phyloP scores from a whole-genome alignment of 2,797 vertebrate species.

The Aldrovandia affinis region DNA sequence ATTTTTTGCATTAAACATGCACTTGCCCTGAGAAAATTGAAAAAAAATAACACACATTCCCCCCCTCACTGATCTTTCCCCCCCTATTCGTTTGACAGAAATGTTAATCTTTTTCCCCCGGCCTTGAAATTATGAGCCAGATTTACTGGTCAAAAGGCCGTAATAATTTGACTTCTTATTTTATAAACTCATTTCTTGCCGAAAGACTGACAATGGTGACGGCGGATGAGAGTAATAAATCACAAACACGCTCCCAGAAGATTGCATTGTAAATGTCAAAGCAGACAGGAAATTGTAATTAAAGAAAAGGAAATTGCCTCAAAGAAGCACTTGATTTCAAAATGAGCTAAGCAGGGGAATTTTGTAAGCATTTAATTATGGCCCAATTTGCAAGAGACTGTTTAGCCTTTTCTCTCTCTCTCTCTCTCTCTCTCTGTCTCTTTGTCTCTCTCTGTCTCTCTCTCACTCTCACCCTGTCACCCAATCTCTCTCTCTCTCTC shows the following conservation, averaged over 20 bases:
- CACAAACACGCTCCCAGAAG: slow-evolving; percentile 88
- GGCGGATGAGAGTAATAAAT: slow-evolving; percentile 93
- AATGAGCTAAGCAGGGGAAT: slow-evolving; percentile 87
- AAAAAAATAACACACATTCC: too few species aligned
- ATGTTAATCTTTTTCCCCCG: slow-evolving; percentile 87
- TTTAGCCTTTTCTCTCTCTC: slow-evolving; percentile 70
- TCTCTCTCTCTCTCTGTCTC: too few species aligned
- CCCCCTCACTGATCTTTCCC: slow-evolving; percentile 74
- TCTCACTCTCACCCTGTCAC: too few species aligned
- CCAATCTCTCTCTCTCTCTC: too few species aligned
- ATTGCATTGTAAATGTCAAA: slow-evolving; percentile 96
- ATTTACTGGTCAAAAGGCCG: slow-evolving; percentile 92
- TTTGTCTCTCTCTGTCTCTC: too few species aligned
- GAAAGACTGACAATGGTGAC: slow-evolving; percentile 86
- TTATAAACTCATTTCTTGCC: slow-evolving; percentile 94
- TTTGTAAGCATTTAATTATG: slow-evolving; percentile 96
- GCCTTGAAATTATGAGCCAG: slow-evolving; percentile 87
- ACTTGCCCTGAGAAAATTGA: slow-evolving; percentile 62
- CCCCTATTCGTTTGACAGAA: slow-evolving; percentile 85
- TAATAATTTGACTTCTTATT: slow-evolving; percentile 92
- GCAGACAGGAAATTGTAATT: slow-evolving; percentile 96
- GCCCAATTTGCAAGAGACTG: slow-evolving; percentile 82
- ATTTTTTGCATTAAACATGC: slow-evolving; percentile 56
- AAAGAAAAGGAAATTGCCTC: slow-evolving; percentile 94
- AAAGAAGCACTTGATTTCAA: slow-evolving; percentile 92